Conservation (phyloP, 2,888 invertebrate species). For the Sussaba pulchella region DNA sequence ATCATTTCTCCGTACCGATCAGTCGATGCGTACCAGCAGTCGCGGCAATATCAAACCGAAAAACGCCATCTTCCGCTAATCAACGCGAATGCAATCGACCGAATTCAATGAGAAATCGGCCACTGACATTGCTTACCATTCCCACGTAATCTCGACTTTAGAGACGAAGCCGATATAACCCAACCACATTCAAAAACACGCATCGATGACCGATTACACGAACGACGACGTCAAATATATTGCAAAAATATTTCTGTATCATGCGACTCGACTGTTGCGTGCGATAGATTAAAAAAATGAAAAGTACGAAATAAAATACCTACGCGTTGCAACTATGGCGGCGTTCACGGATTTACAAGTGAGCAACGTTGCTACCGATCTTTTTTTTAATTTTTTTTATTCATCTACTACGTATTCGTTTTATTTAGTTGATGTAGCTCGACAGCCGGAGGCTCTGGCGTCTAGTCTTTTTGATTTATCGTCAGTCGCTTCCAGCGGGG, state of each 20-base stretch:
- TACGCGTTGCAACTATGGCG: constrained; percentile 40
- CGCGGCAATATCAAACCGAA: no score
- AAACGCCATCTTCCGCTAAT: no score
- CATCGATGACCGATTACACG: no score
- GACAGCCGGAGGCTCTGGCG: constrained; percentile 43
- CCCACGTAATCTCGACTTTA: not conserved
- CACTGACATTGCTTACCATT: no score
- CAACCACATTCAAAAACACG: not conserved
- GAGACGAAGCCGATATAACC: not conserved
- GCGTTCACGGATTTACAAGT: constrained; percentile 37
- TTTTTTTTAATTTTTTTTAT: not conserved
- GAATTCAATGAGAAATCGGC: no score
- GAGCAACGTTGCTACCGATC: constrained; percentile 11
- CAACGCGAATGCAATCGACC: no score
- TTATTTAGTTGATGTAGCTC: constrained; percentile 16
- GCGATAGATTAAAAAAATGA: constrained; percentile 32
- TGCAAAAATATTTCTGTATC: constrained; percentile 32
- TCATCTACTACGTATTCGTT: constrained; percentile 11
- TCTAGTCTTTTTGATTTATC: constrained; percentile 55
- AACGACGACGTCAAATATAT: not conserved
- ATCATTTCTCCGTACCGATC: no score
- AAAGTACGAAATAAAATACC: constrained; percentile 8
- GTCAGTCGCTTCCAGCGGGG: constrained; percentile 45
- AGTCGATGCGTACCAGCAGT: no score
- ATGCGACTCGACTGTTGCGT: constrained; percentile 1